phyloP scores from a whole-genome alignment of 37 sponge, comb jelly and placozoan species.

The Mnemiopsis leidyi region DNA sequence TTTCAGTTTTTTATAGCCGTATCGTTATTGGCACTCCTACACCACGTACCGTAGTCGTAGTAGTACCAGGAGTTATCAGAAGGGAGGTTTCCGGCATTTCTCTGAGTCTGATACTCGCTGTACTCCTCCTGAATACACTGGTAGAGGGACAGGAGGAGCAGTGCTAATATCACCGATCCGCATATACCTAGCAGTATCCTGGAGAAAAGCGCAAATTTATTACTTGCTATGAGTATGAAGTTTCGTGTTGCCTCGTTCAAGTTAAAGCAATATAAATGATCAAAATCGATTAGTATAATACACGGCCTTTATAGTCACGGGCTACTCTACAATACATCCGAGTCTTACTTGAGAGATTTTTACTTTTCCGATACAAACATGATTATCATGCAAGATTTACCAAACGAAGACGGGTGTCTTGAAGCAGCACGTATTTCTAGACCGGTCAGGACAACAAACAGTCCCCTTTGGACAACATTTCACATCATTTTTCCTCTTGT shows the following conservation, averaged over 20 bases:
- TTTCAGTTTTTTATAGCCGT: too few relatives aligned
- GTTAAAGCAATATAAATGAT: too few relatives aligned
- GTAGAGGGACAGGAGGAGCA: neutral
- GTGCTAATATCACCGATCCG: neutral
- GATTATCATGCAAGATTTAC: too few relatives aligned
- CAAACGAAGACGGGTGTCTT: slow-evolving; percentile 10
- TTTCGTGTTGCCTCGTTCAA: too few relatives aligned
- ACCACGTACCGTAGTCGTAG: neutral
- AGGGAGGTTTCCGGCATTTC: neutral
- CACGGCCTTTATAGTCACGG: too few relatives aligned
- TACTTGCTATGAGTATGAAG: too few relatives aligned
- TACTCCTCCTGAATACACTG: slow-evolving; percentile 1
- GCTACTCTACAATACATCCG: too few relatives aligned
- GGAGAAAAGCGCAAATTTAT: neutral
- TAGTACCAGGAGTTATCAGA: slow-evolving; percentile 21
- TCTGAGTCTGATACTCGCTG: neutral
- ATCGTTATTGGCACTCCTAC: too few relatives aligned
- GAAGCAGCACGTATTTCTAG: neutral
- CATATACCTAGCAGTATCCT: slow-evolving; percentile 8
- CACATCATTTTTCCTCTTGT: neutral
- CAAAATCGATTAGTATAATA: too few relatives aligned
- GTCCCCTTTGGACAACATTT: neutral
- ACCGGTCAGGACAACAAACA: slow-evolving; percentile 15
- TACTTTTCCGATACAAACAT: too few relatives aligned
- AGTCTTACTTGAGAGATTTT: too few relatives aligned